Conservation (phyloP, 2,797 vertebrate species). For the Enteromius trimaculatus region DNA sequence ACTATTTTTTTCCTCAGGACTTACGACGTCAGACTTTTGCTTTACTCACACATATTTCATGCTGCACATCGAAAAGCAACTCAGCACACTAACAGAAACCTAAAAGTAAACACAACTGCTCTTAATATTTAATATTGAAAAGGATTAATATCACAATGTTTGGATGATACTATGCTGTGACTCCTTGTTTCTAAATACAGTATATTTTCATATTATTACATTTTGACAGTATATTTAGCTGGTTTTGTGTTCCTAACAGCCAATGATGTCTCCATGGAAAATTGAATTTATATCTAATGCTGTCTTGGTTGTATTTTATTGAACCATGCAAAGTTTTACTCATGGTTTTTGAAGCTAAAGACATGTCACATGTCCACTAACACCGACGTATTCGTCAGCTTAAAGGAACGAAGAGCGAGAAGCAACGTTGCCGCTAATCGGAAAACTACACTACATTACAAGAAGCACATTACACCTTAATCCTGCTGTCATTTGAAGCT, state of each 20-base stretch:
- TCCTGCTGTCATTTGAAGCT: conserved; percentile 29
- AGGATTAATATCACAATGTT: not conserved
- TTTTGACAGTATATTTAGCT: too few species aligned
- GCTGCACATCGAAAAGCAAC: not conserved
- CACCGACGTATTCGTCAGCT: not conserved
- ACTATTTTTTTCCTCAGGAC: conserved; percentile 51
- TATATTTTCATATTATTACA: too few species aligned
- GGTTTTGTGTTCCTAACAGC: not conserved
- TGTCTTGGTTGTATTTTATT: not conserved
- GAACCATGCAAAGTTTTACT: not conserved
- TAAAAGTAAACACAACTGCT: conserved; percentile 10
- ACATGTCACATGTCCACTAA: not conserved
- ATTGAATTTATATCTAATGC: not conserved
- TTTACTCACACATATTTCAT: conserved; percentile 6
- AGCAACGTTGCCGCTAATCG: not conserved
- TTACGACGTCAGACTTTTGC: not conserved
- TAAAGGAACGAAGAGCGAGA: not conserved
- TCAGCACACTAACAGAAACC: not conserved
- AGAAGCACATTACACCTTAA: conserved; percentile 23
- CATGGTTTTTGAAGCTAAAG: not conserved
- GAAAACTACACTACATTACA: conserved; percentile 19
- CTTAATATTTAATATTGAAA: not conserved
- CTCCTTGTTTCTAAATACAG: too few species aligned
- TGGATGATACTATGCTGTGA: not conserved
- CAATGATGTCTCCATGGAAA: not conserved